Evolutionary conservation across 2,113 vertebrate genomes (phyloP).

Genomic region (Ia io): DNA sequence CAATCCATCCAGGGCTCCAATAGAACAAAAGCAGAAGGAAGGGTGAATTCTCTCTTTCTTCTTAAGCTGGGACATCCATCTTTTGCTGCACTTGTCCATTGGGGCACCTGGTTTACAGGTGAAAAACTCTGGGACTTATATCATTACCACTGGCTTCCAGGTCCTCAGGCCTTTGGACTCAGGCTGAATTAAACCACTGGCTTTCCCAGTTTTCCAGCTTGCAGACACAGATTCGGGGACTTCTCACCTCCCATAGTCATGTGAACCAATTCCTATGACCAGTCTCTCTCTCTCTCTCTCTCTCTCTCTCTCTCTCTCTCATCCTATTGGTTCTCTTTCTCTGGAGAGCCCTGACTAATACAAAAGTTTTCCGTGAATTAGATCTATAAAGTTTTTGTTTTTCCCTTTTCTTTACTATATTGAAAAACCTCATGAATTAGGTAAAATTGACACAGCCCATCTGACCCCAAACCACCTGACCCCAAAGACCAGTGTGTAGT

Average conservation of each 20-base stretch:
- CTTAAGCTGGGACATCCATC: background rate
- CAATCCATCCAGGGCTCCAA: background rate
- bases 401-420: background rate
- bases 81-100: background rate
- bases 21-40: background rate
- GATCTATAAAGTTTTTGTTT: background rate
- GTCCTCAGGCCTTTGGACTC: background rate
- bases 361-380: background rate
- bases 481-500: background rate
- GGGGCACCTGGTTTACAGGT: background rate
- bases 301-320: background rate
- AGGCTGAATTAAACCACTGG: background rate
- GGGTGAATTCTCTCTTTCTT: background rate
- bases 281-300: background rate
- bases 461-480: background rate
- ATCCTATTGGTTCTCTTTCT: background rate
- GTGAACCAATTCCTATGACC: background rate
- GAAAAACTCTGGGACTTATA: background rate
- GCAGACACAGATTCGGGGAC: background rate
- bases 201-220: background rate
- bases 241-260: background rate
- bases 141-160: background rate
- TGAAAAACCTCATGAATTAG: slow-evolving; percentile 2
- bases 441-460: background rate
- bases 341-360: background rate